phyloP scores from a whole-genome alignment of 2,888 invertebrate species.

The Lasioglossum leucozonium region DNA sequence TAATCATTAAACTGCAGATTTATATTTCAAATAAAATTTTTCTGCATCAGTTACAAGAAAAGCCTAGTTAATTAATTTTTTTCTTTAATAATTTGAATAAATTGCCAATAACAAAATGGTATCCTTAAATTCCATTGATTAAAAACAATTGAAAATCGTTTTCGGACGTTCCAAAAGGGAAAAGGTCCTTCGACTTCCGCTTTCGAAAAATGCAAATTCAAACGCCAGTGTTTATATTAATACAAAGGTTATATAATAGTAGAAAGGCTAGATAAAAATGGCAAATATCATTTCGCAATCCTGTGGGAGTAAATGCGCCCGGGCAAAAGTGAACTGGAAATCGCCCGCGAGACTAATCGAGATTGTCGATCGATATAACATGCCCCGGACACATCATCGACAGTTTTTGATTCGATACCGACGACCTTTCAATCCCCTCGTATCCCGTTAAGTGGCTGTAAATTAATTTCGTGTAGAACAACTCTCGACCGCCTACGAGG shows the following conservation, averaged over 20 bases:
- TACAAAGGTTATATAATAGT: background rate
- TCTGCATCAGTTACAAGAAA: too few species aligned
- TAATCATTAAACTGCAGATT: too few species aligned
- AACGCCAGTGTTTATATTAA: background rate
- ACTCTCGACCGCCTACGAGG: slow-evolving; percentile 52
- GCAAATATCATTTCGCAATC: background rate
- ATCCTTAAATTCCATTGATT: too few species aligned
- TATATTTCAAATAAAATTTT: too few species aligned
- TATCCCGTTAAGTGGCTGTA: slow-evolving; percentile 59
- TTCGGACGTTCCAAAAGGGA: background rate
- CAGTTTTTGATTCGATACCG: slow-evolving; percentile 39
- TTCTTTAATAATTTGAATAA: too few species aligned
- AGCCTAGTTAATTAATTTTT: too few species aligned
- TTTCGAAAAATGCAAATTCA: background rate
- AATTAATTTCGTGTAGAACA: slow-evolving; percentile 61
- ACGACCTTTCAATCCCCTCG: slow-evolving; percentile 59
- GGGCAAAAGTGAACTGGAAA: slow-evolving; percentile 1
- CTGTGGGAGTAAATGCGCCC: background rate
- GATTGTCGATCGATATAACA: slow-evolving; percentile 2
- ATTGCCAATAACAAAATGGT: too few species aligned
- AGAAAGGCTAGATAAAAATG: background rate
- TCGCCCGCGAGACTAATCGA: slow-evolving; percentile 12
- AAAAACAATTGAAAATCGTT: background rate
- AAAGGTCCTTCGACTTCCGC: background rate
- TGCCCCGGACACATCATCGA: slow-evolving; percentile 16